Evolutionary conservation across 2,113 vertebrate genomes (phyloP).

Genomic region (Lethenteron camtschaticum): DNA sequence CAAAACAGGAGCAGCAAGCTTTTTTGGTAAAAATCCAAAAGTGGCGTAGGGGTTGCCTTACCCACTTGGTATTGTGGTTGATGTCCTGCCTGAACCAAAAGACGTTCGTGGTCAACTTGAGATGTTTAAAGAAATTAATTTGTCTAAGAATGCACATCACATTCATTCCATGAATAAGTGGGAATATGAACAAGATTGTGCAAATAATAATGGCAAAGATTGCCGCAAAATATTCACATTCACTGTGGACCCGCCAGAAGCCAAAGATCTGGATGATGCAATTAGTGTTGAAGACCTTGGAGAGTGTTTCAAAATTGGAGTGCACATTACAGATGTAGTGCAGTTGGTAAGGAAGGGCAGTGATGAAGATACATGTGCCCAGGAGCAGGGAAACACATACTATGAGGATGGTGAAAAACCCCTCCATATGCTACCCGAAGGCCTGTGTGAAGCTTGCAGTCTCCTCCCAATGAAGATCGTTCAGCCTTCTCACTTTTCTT

Average conservation of each 20-base stretch:
- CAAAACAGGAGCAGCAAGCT: conserved; percentile 18
- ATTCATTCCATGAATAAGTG: no score
- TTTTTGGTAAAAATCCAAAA: conserved; percentile 32
- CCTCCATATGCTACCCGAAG: conserved; percentile 31
- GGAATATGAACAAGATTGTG: no score
- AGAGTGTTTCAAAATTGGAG: conserved; percentile 32
- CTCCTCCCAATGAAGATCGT: conserved; percentile 26
- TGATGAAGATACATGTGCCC: conserved; percentile 29
- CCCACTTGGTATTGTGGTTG: conserved; percentile 37
- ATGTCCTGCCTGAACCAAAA: conserved; percentile 21
- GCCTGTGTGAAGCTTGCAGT: conserved; percentile 33
- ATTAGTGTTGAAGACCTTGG: conserved; percentile 38
- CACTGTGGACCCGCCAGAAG: conserved; percentile 36
- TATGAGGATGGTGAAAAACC: conserved; percentile 22
- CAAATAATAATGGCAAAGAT: conserved; percentile 16
- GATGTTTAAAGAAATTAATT: no score
- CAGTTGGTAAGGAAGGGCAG: conserved; percentile 26
- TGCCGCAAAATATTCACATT: conserved; percentile 31
- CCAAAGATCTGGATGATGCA: conserved; percentile 47
- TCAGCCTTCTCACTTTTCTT: conserved; percentile 46
- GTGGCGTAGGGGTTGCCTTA: conserved; percentile 26
- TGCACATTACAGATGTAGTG: conserved; percentile 59
- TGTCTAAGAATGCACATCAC: no score
- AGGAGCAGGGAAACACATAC: conserved; percentile 24
- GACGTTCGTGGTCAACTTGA: no score